These are phyloP conservation scores for Drosophila micromelanica DNA, from an alignment of 1,140 invertebrate species.

Conservation along the genomic window DNA sequence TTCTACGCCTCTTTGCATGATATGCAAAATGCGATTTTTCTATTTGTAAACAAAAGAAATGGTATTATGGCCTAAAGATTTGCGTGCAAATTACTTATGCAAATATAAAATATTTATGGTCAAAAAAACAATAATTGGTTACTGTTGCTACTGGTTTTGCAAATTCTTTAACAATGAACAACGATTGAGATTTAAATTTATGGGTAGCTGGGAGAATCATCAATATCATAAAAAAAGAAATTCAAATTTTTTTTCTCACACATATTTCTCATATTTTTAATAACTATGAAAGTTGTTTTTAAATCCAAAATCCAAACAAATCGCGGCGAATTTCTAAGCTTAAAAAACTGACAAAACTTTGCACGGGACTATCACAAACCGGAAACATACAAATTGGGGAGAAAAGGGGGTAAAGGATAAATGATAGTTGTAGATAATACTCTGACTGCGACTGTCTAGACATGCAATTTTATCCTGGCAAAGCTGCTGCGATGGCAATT, in stretches of 20 bases:
- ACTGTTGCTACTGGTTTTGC: conserved; percentile 44
- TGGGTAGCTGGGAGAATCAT: conserved; percentile 8
- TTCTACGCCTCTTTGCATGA: conserved; percentile 22
- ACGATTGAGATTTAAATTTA: conserved; percentile 45
- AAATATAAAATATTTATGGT: conserved; percentile 44
- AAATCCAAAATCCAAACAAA: conserved; percentile 56
- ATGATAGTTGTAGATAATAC: conserved; percentile 37
- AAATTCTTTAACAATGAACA: conserved; percentile 37
- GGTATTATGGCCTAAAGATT: conserved; percentile 31
- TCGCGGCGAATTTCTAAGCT: conserved; percentile 35
- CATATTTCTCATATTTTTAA: not conserved
- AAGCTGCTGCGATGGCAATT: conserved; percentile 49
- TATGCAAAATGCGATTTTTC: conserved; percentile 4
- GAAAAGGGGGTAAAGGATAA: conserved; percentile 36
- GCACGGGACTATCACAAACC: conserved; percentile 26
- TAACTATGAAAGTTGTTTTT: not conserved
- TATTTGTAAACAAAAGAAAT: conserved; percentile 16
- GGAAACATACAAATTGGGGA: conserved; percentile 12
- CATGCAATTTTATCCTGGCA: conserved; percentile 64
- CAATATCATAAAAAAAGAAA: too few species aligned
- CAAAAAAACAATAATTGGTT: conserved; percentile 20
- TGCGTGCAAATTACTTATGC: conserved; percentile 67
- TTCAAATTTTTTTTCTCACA: not conserved
- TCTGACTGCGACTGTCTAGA: conserved; percentile 62
- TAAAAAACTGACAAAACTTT: conserved; percentile 2